These are phyloP conservation scores for Strix occidentalis DNA, from an alignment of 2,797 vertebrate genomes.

Conservation along the genomic window DNA sequence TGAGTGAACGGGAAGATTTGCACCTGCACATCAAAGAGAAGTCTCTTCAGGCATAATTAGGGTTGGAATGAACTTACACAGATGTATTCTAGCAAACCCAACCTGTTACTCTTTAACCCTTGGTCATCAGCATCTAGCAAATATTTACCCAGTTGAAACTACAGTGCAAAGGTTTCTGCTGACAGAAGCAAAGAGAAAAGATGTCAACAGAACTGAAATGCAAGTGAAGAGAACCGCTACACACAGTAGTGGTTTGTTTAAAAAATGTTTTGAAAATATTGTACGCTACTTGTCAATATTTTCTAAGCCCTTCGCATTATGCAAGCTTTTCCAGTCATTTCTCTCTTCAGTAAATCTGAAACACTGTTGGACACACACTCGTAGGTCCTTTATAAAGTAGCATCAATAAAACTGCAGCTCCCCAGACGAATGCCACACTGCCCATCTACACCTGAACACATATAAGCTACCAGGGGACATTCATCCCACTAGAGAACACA, in stretches of 20 bases:
- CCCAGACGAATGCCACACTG: background rate
- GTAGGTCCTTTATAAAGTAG: background rate
- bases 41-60: background rate
- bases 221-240: background rate
- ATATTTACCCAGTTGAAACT: conserved; percentile 57
- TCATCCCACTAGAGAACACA: background rate
- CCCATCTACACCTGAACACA: background rate
- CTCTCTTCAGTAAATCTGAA: background rate
- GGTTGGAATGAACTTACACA: background rate
- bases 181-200: background rate
- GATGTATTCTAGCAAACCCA: background rate
- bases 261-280: background rate
- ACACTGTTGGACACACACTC: background rate
- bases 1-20: background rate
- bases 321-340: background rate
- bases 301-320: background rate
- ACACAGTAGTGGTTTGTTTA: background rate
- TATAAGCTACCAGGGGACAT: background rate
- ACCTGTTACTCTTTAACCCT: conserved; percentile 66
- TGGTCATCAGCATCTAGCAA: conserved; percentile 29
- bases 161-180: conserved; percentile 69
- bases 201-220: background rate
- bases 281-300: background rate
- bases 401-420: background rate
- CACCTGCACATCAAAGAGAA: conserved; percentile 10